Percentiles rank a stretch among this genome's conserved stretches.
These are phyloP conservation scores for Xanthorhoe spadicearia DNA, from an alignment of 2,888 invertebrate genomes.

Conservation along the genomic window DNA sequence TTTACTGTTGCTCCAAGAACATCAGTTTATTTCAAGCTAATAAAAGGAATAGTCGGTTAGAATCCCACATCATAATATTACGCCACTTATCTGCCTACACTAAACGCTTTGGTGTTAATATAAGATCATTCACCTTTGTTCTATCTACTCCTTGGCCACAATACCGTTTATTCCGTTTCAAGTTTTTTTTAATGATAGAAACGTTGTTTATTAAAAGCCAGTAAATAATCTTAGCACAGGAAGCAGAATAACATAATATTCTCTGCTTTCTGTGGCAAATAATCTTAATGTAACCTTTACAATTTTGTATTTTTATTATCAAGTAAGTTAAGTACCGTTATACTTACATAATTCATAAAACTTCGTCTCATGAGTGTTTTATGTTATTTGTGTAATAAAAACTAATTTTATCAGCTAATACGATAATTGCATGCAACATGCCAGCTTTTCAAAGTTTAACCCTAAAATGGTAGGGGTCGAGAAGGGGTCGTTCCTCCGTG, in stretches of 20 bases:
- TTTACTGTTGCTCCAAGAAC: slow-evolving; percentile 1
- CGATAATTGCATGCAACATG: slow-evolving; percentile 3
- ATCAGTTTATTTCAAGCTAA: too few species aligned
- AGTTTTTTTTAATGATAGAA: too few species aligned
- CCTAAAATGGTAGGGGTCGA: slow-evolving; percentile 25
- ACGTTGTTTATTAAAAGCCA: too few species aligned
- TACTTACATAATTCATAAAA: background rate
- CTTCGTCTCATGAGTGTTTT: background rate
- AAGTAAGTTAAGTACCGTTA: background rate
- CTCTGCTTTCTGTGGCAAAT: too few species aligned
- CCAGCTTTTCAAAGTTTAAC: slow-evolving; percentile 22
- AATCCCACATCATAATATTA: slow-evolving; percentile 30
- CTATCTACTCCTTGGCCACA: background rate
- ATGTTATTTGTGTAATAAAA: background rate
- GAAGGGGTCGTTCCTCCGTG: slow-evolving; percentile 47
- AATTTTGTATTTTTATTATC: background rate
- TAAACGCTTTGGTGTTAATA: slow-evolving; percentile 19
- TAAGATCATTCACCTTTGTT: too few species aligned
- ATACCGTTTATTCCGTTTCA: too few species aligned
- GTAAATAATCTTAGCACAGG: too few species aligned
- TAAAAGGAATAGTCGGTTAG: slow-evolving; percentile 7
- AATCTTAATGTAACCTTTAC: too few species aligned
- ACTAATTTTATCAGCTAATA: slow-evolving; percentile 1
- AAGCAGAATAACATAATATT: too few species aligned
- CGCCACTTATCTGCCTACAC: slow-evolving; percentile 36